Evolutionary conservation across 1,140 invertebrate genomes (phyloP).

Genomic region (Cotesia typhae): DNA sequence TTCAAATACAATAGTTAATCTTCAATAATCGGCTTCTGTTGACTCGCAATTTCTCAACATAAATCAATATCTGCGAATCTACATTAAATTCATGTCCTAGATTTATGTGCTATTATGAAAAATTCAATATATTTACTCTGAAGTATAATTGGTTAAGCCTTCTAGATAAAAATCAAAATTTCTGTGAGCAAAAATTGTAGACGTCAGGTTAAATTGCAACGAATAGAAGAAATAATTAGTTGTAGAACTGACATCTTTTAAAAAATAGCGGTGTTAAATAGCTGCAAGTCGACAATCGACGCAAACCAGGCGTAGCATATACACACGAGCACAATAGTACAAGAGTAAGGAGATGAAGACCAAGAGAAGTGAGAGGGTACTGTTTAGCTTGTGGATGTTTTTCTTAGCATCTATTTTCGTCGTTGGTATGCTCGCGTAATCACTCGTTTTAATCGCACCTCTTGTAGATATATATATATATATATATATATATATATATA

Average conservation of each 20-base stretch:
- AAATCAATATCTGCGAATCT: constrained; percentile 12
- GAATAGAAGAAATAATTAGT: not conserved
- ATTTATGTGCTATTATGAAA: constrained; percentile 9
- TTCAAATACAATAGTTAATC: not conserved
- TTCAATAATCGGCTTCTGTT: constrained; percentile 12
- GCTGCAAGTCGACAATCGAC: constrained; percentile 11
- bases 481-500: constrained; percentile 5
- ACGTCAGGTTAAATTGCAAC: not conserved
- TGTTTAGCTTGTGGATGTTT: constrained; percentile 36
- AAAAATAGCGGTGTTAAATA: not conserved
- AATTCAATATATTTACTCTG: not conserved
- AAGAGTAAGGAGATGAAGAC: not conserved
- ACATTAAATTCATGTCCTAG: not conserved
- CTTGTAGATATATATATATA: not conserved
- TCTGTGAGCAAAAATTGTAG: not conserved
- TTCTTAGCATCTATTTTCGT: constrained; percentile 39
- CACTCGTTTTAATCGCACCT: constrained; percentile 39
- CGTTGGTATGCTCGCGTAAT: constrained; percentile 38
- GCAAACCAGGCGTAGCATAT: constrained; percentile 14
- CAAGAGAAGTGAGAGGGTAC: constrained; percentile 9
- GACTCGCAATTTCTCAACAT: constrained; percentile 11
- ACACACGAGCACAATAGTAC: constrained; percentile 10
- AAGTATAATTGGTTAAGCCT: not conserved
- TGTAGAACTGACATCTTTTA: not conserved
- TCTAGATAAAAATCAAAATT: not conserved